Evolutionary conservation across 2,113 vertebrate genomes (phyloP).

Genomic region (Ibidorhyncha struthersii): DNA sequence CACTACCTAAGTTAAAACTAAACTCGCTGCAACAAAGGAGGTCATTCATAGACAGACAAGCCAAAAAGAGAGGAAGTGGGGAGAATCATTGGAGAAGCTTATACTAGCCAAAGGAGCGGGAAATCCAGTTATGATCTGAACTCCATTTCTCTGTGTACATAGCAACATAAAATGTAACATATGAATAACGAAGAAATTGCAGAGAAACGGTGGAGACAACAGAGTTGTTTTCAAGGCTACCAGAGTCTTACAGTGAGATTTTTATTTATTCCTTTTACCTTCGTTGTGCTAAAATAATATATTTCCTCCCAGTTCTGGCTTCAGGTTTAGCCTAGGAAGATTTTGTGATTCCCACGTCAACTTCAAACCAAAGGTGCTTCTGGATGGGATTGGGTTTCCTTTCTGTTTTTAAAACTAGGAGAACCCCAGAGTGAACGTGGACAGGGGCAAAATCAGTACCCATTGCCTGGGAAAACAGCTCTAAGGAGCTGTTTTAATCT

Average conservation of each 20-base stretch:
- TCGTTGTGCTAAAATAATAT: neutral
- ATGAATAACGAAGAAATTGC: neutral
- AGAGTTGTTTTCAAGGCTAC: neutral
- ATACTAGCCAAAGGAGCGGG: neutral
- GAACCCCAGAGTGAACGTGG: neutral
- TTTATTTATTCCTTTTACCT: neutral
- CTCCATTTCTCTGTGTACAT: neutral
- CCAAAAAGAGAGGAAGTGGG: neutral
- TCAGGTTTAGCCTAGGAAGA: neutral
- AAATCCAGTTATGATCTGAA: neutral
- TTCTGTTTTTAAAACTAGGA: too few relatives aligned
- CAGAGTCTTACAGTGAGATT: neutral
- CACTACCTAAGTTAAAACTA: neutral
- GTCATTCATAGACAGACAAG: neutral
- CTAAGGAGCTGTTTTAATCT: too few relatives aligned
- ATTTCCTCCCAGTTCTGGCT: neutral
- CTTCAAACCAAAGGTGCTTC: neutral
- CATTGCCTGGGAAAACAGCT: neutral
- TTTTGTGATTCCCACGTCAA: neutral
- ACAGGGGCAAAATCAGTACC: neutral
- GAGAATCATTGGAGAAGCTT: neutral
- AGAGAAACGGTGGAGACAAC: neutral
- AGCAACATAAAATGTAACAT: neutral
- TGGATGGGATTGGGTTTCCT: neutral
- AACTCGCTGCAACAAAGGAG: neutral